These are phyloP conservation scores for Drosophila bocki DNA, from an alignment of 1,140 invertebrate genomes.

Conservation along the genomic window DNA sequence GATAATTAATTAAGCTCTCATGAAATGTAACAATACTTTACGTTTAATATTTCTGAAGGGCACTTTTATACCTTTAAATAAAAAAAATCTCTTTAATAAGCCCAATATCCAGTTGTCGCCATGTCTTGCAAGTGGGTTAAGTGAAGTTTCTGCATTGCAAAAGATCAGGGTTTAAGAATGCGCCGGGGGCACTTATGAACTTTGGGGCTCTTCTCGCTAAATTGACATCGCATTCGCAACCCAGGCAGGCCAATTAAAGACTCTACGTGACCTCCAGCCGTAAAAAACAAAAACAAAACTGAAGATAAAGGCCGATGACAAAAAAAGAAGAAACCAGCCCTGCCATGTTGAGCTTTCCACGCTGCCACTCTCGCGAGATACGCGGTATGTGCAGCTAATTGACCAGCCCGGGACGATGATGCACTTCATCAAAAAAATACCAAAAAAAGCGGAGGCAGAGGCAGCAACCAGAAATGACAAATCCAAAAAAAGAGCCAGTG, in stretches of 20 bases:
- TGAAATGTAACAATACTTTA: not conserved
- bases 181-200: conserved; percentile 51
- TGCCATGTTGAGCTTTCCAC: conserved; percentile 64
- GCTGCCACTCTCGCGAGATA: conserved; percentile 50
- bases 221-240: conserved; percentile 51
- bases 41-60: not conserved
- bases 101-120: not conserved
- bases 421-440: conserved; percentile 63
- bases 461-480: conserved; percentile 40
- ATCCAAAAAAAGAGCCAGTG: conserved; percentile 44
- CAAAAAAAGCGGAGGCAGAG: conserved; percentile 30
- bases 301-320: conserved; percentile 28
- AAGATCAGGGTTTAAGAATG: conserved; percentile 36
- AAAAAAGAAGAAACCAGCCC: conserved; percentile 45
- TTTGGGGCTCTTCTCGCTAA: conserved; percentile 49
- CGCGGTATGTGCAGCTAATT: conserved; percentile 76
- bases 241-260: conserved; percentile 69
- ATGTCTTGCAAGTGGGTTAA: conserved; percentile 25
- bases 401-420: conserved; percentile 65
- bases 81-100: not conserved
- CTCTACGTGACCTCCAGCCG: conserved; percentile 50
- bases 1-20: not conserved
- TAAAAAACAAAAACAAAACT: conserved; percentile 16
- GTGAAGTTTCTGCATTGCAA: conserved; percentile 25
- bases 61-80: not conserved